A percentile compares a stretch with the other conserved stretches of the same genome.
Evolutionary conservation across 2,888 invertebrate species (phyloP).

Genomic region (Rhabditoides inermis): DNA sequence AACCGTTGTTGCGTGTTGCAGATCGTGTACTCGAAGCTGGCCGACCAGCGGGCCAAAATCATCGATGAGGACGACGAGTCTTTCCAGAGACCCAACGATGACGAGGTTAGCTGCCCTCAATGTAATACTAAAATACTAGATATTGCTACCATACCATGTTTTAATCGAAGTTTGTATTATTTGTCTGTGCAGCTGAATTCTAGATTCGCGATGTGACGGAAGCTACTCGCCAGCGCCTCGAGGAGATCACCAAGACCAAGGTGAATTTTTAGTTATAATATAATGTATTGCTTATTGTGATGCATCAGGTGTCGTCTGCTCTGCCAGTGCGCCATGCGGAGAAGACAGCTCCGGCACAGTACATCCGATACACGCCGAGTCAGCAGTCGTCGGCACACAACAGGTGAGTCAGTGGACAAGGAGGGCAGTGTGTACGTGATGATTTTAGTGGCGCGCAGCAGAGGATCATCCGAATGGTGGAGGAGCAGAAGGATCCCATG

Average conservation of each 20-base stretch:
- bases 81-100: slow-evolving; percentile 77
- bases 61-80: slow-evolving; percentile 78
- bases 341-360: slow-evolving; percentile 83
- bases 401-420: slow-evolving; percentile 60
- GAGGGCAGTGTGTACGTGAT: background rate
- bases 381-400: slow-evolving; percentile 71
- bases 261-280: slow-evolving; percentile 1
- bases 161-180: no score
- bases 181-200: slow-evolving; percentile 62
- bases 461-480: slow-evolving; percentile 87
- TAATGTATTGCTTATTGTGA: background rate
- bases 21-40: slow-evolving; percentile 83
- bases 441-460: slow-evolving; percentile 70
- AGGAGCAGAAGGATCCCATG: slow-evolving; percentile 90
- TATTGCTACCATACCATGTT: no score
- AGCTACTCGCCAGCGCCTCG: slow-evolving; percentile 43
- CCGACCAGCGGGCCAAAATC: slow-evolving; percentile 81
- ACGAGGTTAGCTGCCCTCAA: no score
- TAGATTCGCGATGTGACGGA: slow-evolving; percentile 81
- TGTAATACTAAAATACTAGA: no score
- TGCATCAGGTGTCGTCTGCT: slow-evolving; percentile 74
- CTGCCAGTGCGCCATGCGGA: slow-evolving; percentile 92
- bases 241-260: slow-evolving; percentile 46
- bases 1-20: slow-evolving; percentile 25
- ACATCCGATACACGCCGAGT: slow-evolving; percentile 92